A percentile compares a stretch with the other conserved stretches of the same genome.
These are phyloP conservation scores for Lysandra bellargus DNA, from an alignment of 2,888 invertebrate species.

Conservation along the genomic window DNA sequence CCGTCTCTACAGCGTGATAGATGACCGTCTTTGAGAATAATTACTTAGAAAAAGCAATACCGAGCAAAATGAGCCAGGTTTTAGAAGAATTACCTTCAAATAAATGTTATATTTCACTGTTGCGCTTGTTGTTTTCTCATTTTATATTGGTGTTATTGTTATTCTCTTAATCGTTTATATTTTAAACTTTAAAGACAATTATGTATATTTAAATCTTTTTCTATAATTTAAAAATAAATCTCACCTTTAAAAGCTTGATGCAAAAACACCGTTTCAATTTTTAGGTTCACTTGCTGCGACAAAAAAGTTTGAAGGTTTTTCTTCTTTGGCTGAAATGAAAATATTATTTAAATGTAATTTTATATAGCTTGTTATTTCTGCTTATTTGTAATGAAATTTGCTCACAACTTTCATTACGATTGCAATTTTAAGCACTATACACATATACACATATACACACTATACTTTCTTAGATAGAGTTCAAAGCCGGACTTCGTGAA, in stretches of 20 bases:
- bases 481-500: no score
- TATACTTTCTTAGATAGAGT: no score
- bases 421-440: no score
- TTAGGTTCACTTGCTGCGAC: not conserved
- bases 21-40: conserved; percentile 45
- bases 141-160: not conserved
- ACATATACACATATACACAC: no score
- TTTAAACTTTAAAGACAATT: no score
- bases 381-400: no score
- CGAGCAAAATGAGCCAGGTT: conserved; percentile 23
- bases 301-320: not conserved
- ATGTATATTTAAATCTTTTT: no score
- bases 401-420: no score
- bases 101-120: not conserved
- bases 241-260: not conserved
- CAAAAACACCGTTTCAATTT: not conserved
- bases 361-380: not conserved
- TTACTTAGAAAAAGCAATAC: conserved; percentile 38
- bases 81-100: conserved; percentile 10
- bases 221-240: not conserved
- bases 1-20: conserved; percentile 48
- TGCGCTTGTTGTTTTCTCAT: not conserved
- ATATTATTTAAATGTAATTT: not conserved
- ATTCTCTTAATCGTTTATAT: no score
- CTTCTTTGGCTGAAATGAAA: not conserved